Base-by-base conservation (phyloP, 2,888 invertebrate species). In the Mellilla xanthometata region DNA sequence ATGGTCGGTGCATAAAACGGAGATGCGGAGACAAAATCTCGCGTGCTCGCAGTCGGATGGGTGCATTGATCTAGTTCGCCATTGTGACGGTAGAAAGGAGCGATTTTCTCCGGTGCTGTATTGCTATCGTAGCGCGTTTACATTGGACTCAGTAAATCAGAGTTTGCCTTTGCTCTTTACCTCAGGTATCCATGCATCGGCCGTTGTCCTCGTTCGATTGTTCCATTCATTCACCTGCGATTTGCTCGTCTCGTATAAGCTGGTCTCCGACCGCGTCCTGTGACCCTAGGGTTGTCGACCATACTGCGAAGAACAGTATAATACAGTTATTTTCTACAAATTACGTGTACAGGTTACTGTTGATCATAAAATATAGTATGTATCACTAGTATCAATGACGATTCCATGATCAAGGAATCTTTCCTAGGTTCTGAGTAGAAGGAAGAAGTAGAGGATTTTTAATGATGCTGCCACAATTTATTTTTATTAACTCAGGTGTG, bases 81-180 rank as follows among this genome's bases (percentile, higher is more conserved):
- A 68, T 78, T 76, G 72, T 75, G 62, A 56, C 44, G 45, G 56
- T 68, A 68, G 75, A 79, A 77, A 76, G 72, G 68, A 54, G 64
- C 72, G 69, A 82, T 85, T 86, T 81, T 81, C 81, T 76, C 66
- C 75, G 77, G 70, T 71, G 66, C 67, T 67, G 38, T 46, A n/a
- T n/a, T n/a, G 48, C 15, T 68, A 65, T 69, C 64, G 58, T 62
- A 72, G 64, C 60, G 38, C 65, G 64, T 69, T 67, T 70, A 70
- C 67, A 66, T 72, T 66, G 57, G 63, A 55, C 55, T 60, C 60
- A 70, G 79, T 86, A 85, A 85, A 85, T 86, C 82, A 80, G 64
- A 62, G 54, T 65, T 62, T 65, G 52, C 63, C 66, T 71, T 75
- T 62, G 57, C 56, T 56, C 45, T 53, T 55, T 62, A 55, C 67